Evolutionary conservation across 1,140 invertebrate species (phyloP).

Genomic region (Anoplophora glabripennis): DNA sequence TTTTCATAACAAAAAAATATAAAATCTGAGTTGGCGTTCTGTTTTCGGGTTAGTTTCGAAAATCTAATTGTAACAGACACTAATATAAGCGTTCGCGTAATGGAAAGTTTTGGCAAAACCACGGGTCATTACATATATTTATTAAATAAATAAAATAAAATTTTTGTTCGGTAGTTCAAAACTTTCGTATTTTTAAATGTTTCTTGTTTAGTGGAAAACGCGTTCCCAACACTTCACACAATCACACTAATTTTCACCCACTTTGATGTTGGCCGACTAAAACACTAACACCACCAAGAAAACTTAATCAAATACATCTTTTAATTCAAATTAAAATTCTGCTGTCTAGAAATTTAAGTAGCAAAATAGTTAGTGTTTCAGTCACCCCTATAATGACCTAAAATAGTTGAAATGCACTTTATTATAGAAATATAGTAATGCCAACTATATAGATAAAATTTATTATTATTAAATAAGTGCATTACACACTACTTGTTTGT

Average conservation of each 20-base stretch:
- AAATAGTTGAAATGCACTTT: not conserved
- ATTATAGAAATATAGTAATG: not conserved
- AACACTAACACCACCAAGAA: constrained; percentile 1
- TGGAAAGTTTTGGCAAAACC: not conserved
- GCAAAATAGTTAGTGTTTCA: constrained; percentile 1
- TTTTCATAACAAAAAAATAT: too few species aligned
- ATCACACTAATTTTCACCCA: constrained; percentile 1
- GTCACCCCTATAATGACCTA: constrained; percentile 2
- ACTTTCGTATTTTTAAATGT: not conserved
- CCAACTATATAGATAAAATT: not conserved
- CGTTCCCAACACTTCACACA: constrained; percentile 8
- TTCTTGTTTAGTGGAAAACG: not conserved
- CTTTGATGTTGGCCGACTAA: not conserved
- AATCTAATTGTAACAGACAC: not conserved
- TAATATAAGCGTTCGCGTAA: not conserved
- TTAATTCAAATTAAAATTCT: too few species aligned
- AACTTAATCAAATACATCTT: not conserved
- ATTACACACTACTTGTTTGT: constrained; percentile 6
- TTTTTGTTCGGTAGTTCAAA: not conserved
- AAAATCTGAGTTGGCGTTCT: not conserved
- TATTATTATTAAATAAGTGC: constrained; percentile 1
- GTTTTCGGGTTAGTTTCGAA: not conserved
- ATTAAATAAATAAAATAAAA: not conserved
- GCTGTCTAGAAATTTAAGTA: not conserved
- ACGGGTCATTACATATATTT: not conserved